A percentile compares a stretch with the other conserved stretches of the same genome.
Conservation (phyloP, 2,888 invertebrate genomes). For the Hybos culiciformis region DNA sequence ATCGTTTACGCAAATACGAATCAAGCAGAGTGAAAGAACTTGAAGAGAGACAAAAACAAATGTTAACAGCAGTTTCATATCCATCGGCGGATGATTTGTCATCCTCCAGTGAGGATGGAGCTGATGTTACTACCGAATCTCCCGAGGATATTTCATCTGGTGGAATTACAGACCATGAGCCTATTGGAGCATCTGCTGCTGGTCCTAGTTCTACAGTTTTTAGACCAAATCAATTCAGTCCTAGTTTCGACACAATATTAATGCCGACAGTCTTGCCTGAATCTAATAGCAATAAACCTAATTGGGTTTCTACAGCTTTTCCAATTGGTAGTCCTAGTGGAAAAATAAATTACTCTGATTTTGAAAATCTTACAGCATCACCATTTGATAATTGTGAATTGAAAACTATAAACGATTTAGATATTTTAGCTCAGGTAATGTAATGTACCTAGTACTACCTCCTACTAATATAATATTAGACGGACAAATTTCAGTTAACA, state of each 20-base stretch:
- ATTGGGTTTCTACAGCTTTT: neutral
- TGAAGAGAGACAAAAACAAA: constrained; percentile 42
- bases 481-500: too few species aligned
- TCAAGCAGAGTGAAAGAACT: constrained; percentile 42
- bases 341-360: constrained; percentile 52
- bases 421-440: constrained; percentile 71
- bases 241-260: constrained; percentile 31
- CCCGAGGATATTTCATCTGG: neutral
- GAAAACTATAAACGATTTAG: constrained; percentile 85
- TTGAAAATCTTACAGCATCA: constrained; percentile 82
- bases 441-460: too few species aligned
- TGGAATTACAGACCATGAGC: neutral
- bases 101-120: constrained; percentile 36
- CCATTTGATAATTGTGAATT: constrained; percentile 89
- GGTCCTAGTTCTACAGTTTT: constrained; percentile 2
- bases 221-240: constrained; percentile 10
- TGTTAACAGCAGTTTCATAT: constrained; percentile 45
- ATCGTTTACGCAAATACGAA: constrained; percentile 45
- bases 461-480: neutral
- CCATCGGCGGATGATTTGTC: constrained; percentile 48
- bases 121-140: constrained; percentile 13
- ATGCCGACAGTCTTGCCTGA: constrained; percentile 30
- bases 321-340: constrained; percentile 12
- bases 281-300: neutral
- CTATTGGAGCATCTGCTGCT: neutral